Conservation (phyloP, 2,113 vertebrate species). For the Bombycilla garrulus region DNA sequence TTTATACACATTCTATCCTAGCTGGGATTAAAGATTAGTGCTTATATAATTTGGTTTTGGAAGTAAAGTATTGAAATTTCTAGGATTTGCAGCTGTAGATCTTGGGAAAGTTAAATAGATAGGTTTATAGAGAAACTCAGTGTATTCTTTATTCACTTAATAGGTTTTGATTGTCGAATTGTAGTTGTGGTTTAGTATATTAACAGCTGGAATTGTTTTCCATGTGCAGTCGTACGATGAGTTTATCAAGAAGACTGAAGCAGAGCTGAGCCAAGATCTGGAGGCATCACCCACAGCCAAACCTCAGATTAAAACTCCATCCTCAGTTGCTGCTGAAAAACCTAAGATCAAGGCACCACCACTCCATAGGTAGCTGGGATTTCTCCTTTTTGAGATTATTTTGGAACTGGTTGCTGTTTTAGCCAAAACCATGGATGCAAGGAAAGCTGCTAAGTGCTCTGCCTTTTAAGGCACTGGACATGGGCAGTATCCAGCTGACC, state of each 20-base stretch:
- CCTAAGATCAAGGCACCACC: slow-evolving; percentile 76
- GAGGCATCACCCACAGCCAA: slow-evolving; percentile 76
- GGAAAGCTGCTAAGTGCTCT: background rate
- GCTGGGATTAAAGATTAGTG: background rate
- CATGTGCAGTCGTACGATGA: slow-evolving; percentile 86
- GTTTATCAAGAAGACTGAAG: slow-evolving; percentile 95
- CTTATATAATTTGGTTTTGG: background rate
- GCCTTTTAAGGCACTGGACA: background rate
- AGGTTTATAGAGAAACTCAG: background rate
- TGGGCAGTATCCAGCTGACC: background rate
- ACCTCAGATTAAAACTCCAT: slow-evolving; percentile 80
- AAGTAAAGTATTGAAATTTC: background rate
- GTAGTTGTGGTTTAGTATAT: background rate
- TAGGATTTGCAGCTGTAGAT: background rate
- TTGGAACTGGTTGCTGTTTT: background rate
- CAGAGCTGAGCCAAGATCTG: slow-evolving; percentile 85
- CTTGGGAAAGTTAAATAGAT: background rate
- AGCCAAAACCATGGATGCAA: background rate
- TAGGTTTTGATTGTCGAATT: background rate
- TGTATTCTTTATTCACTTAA: background rate
- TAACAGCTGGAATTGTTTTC: slow-evolving; percentile 15
- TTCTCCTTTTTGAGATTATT: background rate
- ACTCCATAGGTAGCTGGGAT: slow-evolving; percentile 77
- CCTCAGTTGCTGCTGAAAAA: slow-evolving; percentile 75
- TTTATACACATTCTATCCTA: background rate